A percentile compares a stretch with the other conserved stretches of the same genome.
These are phyloP conservation scores for Nematolebias whitei DNA, from an alignment of 2,113 vertebrate genomes.

Conservation along the genomic window DNA sequence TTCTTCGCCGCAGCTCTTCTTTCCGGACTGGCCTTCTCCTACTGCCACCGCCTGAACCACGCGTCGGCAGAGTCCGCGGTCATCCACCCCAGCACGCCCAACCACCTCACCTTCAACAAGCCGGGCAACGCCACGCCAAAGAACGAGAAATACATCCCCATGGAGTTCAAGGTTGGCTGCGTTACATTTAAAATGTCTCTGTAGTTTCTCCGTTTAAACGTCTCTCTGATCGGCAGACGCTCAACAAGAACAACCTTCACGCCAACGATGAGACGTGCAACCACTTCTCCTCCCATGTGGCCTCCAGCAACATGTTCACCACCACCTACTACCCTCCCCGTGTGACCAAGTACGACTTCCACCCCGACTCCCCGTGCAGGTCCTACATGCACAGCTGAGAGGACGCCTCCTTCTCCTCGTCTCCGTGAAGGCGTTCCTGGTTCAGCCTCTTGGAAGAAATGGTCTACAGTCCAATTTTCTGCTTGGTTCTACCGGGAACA, in stretches of 20 bases:
- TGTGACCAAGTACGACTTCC: slow-evolving; percentile 92
- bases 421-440: neutral
- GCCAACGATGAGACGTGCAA: slow-evolving; percentile 92
- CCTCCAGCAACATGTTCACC: slow-evolving; percentile 93
- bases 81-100: slow-evolving; percentile 94
- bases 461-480: neutral
- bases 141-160: slow-evolving; percentile 97
- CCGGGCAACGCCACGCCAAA: slow-evolving; percentile 88
- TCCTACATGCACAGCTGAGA: slow-evolving; percentile 95
- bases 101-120: slow-evolving; percentile 92
- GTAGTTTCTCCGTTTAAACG: neutral
- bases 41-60: slow-evolving; percentile 88
- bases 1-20: slow-evolving; percentile 91
- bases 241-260: slow-evolving; percentile 96
- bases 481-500: neutral
- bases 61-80: slow-evolving; percentile 91
- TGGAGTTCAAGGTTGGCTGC: slow-evolving; percentile 94
- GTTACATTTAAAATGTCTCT: neutral
- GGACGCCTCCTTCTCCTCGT: neutral
- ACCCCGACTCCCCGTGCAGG: slow-evolving; percentile 90
- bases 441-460: slow-evolving; percentile 17
- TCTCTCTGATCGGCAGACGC: slow-evolving; percentile 77
- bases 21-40: slow-evolving; percentile 87
- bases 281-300: slow-evolving; percentile 86
- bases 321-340: slow-evolving; percentile 94